phyloP scores from a whole-genome alignment of 2,113 vertebrate species.

The Pseudopipra pipra region DNA sequence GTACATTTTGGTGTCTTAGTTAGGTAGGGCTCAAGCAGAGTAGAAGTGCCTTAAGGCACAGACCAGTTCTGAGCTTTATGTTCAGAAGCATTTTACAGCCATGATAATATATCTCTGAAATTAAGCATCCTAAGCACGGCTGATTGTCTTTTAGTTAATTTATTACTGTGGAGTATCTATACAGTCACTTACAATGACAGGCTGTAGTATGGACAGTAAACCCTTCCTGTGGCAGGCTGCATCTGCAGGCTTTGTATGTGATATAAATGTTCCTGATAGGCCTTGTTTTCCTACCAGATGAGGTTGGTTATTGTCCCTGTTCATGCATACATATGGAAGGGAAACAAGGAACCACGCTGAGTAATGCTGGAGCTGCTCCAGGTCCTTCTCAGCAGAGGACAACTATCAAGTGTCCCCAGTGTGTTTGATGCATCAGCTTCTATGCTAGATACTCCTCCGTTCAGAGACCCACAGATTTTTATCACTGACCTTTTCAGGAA shows the following conservation, averaged over 20 bases:
- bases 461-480: neutral
- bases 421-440: neutral
- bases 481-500: neutral
- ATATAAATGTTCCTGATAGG: neutral
- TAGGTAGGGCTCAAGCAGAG: slow-evolving; percentile 17
- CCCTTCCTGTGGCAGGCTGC: neutral
- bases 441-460: accelerated
- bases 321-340: accelerated
- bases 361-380: neutral
- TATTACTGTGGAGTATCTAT: neutral
- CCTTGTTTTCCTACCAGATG: neutral
- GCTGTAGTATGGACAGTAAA: neutral
- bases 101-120: slow-evolving; percentile 5
- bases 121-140: neutral
- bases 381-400: neutral
- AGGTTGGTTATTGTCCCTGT: neutral
- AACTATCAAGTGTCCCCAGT: no score
- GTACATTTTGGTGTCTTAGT: slow-evolving; percentile 18
- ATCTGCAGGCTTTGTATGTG: neutral
- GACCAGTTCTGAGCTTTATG: neutral
- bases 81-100: slow-evolving; percentile 12
- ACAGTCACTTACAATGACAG: neutral
- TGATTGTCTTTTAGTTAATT: slow-evolving; percentile 30
- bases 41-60: slow-evolving; percentile 13
- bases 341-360: accelerated